Evolutionary conservation across 2,888 invertebrate genomes (phyloP).

Genomic region (Apodemia duryi): DNA sequence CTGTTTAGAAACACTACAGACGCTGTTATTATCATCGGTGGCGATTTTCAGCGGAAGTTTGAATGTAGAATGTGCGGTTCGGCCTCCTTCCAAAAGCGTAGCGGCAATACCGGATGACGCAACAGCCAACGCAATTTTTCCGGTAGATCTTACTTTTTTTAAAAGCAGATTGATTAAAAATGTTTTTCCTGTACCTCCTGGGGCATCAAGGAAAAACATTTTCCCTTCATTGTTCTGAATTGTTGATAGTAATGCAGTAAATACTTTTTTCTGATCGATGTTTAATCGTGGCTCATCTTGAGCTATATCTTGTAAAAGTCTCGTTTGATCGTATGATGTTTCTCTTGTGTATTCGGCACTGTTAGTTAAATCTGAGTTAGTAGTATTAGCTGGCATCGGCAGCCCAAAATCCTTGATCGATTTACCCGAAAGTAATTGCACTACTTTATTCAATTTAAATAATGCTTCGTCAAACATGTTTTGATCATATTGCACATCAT

Average conservation of each 20-base stretch:
- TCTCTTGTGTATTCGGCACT: slow-evolving; percentile 35
- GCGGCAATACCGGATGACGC: slow-evolving; percentile 37
- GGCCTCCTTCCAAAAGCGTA: slow-evolving; percentile 45
- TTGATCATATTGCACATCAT: slow-evolving; percentile 35
- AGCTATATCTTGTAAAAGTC: slow-evolving; percentile 33
- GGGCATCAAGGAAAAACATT: slow-evolving; percentile 30
- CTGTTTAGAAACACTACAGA: slow-evolving; percentile 37
- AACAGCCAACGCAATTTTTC: slow-evolving; percentile 42
- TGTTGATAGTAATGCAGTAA: slow-evolving; percentile 30
- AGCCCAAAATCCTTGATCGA: slow-evolving; percentile 34
- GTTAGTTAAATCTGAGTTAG: slow-evolving; percentile 36
- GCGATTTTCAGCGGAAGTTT: slow-evolving; percentile 39
- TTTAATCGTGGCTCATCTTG: slow-evolving; percentile 35
- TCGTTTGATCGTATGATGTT: slow-evolving; percentile 34
- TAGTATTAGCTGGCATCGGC: slow-evolving; percentile 35
- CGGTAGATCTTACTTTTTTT: slow-evolving; percentile 28
- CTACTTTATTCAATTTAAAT: slow-evolving; percentile 33
- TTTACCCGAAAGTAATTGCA: slow-evolving; percentile 33
- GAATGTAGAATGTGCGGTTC: slow-evolving; percentile 45
- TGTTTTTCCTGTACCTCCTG: slow-evolving; percentile 30
- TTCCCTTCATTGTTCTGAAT: slow-evolving; percentile 31
- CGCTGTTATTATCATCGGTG: slow-evolving; percentile 33
- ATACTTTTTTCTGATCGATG: slow-evolving; percentile 35
- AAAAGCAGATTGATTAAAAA: slow-evolving; percentile 30
- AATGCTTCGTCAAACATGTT: slow-evolving; percentile 35